Evolutionary conservation across 2,113 vertebrate genomes (phyloP), one percentile per base, ranked within the genome.

Genomic region (Phoenicopterus ruber): DNA sequence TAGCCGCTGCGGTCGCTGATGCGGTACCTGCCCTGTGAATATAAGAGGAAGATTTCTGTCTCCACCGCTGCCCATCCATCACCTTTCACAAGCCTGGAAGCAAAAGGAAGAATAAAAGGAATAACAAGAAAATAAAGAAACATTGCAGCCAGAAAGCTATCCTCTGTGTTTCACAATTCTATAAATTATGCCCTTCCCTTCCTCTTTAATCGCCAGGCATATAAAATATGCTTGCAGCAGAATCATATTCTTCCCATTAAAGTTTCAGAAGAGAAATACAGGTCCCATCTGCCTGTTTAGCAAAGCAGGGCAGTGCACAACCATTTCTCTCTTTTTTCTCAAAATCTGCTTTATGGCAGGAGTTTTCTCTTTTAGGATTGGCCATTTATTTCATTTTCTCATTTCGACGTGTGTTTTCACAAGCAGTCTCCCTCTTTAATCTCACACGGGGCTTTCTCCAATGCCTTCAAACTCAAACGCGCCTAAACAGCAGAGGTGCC

Each of bases 101-200:
- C 88, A 82, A 96, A 91, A 94, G 47, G 59, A 94, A 82, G 84
- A 94, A 62, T 78, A 86, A 90, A 84, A 77, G 55, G 50, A 96
- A 40, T 93, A 94, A 94, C 82, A 94, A 71, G 90, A 95, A 95
- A 97, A 93, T 95, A 92, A 94, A 84, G 90, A 95, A 96, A 84
- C 89, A 57, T 34, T 63, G 65, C 89, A 95, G 76, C 70, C 62
- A 78, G 91, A 89, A 96, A 96, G 70, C 92, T 86, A 63, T 95
- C 95, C 66, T 91, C 85, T 81, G 44, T 63, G 80, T 72, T 88
- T 86, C 93, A 63, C 90, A 93, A 42, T 93, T 88, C 92, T 78
- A 92, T 96, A 94, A 93, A 97, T 92, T 96, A 88, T 40, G 71
- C 77, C 91, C 36, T 96, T 92, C 96, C 81, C 55, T 97, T 93